Evolutionary conservation across 2,888 invertebrate species (phyloP).

Genomic region (Pheosia tremula): DNA sequence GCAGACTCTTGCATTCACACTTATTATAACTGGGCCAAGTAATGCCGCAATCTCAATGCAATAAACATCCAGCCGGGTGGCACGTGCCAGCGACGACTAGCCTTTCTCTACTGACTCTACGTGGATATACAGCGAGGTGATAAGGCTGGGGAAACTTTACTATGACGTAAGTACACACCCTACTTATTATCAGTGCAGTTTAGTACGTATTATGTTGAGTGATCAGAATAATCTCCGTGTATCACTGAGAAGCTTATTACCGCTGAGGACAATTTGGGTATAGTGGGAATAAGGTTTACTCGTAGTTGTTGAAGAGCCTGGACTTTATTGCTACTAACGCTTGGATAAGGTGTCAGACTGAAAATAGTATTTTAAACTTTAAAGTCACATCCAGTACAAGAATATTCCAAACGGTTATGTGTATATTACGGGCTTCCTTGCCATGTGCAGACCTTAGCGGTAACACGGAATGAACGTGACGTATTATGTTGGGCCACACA

Average conservation of each 20-base stretch:
- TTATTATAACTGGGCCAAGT: constrained; percentile 64
- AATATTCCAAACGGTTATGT: constrained; percentile 29
- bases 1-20: constrained; percentile 50
- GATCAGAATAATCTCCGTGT: too few species aligned
- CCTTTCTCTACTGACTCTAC: constrained; percentile 40
- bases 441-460: constrained; percentile 52
- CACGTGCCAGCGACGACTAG: constrained; percentile 66
- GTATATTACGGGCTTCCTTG: constrained; percentile 55
- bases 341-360: too few species aligned
- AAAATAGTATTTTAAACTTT: not conserved
- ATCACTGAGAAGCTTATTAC: too few species aligned
- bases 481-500: constrained; percentile 58
- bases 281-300: too few species aligned
- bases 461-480: constrained; percentile 55
- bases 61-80: constrained; percentile 68
- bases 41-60: constrained; percentile 73
- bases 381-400: constrained; percentile 45
- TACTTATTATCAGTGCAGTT: too few species aligned
- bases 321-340: too few species aligned
- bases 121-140: constrained; percentile 51
- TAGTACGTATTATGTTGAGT: too few species aligned
- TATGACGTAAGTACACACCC: not conserved
- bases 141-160: not conserved
- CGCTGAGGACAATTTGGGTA: too few species aligned
- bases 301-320: too few species aligned